Percentiles rank a stretch among this genome's conserved stretches.
These are phyloP conservation scores for Cinclus mexicanus DNA, from an alignment of 2,113 vertebrate species.

Conservation along the genomic window DNA sequence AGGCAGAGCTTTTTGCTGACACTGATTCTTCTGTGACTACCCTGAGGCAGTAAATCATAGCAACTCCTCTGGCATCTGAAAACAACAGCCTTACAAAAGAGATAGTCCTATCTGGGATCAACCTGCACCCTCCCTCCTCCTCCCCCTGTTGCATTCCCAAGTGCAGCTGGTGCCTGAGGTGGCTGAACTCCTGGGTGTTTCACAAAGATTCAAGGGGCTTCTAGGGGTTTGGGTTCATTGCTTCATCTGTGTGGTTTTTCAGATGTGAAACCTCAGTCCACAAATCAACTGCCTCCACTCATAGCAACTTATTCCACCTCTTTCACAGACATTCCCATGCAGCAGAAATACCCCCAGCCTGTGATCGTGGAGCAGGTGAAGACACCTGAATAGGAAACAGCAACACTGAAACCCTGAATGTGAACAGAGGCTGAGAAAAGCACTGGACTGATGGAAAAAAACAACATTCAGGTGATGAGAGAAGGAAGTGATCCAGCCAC, in stretches of 20 bases:
- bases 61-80: not conserved
- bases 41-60: not conserved
- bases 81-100: not conserved
- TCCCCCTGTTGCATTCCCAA: not conserved
- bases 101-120: not conserved
- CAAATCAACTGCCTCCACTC: not conserved
- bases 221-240: not conserved
- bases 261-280: not conserved
- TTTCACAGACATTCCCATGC: accelerated
- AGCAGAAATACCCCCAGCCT: not conserved
- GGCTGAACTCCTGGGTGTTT: not conserved
- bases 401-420: not conserved
- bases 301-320: not conserved
- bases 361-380: not conserved
- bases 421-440: not conserved
- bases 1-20: not conserved
- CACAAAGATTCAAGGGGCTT: not conserved
- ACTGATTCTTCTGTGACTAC: not conserved
- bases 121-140: not conserved
- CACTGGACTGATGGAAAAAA: not conserved
- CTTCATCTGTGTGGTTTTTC: not conserved
- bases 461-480: not conserved
- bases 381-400: not conserved
- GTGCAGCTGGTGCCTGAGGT: not conserved
- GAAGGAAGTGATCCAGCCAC: not conserved